phyloP scores from a whole-genome alignment of 2,113 vertebrate species.

The Etia nguti region DNA sequence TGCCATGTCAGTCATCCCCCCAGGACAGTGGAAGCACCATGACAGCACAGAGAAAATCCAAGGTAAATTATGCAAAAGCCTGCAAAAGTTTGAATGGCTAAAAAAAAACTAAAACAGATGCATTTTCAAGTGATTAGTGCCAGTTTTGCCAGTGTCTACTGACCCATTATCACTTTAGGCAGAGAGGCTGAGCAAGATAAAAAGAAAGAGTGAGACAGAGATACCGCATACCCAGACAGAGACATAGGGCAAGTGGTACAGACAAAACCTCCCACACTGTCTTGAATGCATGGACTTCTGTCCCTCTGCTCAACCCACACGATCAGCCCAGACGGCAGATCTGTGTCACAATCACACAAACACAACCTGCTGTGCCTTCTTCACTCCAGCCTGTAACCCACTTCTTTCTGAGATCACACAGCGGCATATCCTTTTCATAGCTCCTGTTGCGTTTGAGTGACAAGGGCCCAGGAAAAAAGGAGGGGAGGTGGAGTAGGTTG shows the following conservation, averaged over 20 bases:
- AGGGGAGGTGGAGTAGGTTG: background rate
- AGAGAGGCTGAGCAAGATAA: background rate
- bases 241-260: constrained; percentile 19
- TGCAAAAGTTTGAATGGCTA: background rate
- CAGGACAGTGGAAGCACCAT: background rate
- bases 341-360: constrained; percentile 32
- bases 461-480: constrained; percentile 19
- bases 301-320: constrained; percentile 42
- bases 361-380: constrained; percentile 31
- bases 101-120: background rate
- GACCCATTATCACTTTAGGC: background rate
- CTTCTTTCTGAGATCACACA: constrained; percentile 41
- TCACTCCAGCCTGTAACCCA: constrained; percentile 38
- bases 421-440: constrained; percentile 33
- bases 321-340: constrained; percentile 24
- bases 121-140: background rate
- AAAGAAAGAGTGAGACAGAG: constrained; percentile 5
- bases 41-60: background rate
- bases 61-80: background rate
- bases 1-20: background rate
- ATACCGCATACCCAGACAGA: constrained; percentile 24
- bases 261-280: constrained; percentile 42
- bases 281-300: background rate
- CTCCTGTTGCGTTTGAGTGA: constrained; percentile 53
- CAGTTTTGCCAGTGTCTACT: background rate